Base-by-base conservation (phyloP, 1,140 invertebrate species). In the Listronotus oregonensis region DNA sequence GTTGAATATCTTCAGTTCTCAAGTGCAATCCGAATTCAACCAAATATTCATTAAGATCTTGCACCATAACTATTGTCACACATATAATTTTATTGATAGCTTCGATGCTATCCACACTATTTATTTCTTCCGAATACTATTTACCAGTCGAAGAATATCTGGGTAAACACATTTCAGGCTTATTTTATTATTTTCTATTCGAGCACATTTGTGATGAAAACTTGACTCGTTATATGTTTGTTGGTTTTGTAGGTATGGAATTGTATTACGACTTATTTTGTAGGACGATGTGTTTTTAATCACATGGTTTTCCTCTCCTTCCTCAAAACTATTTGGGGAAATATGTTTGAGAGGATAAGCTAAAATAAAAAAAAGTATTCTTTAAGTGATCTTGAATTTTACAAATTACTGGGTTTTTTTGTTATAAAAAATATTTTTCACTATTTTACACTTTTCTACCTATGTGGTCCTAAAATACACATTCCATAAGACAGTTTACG, bases 161-260 rank as follows among this genome's bases (percentile, higher is more conserved):
- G 56, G 31, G 63, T 62, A 63, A 51, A 71, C 14, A 32, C 32
- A 6, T 11, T 69, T 47, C 43, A 64, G 60, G 14, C 63, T 56
- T n/a, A 69, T 56, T 17, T 62, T 49, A n/a, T 64, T 65, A 14
- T 64, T 56, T 14, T 37, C 46, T 6, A 59, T 21, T n/a, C n/a
- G 40, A 42, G 44, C 17, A 52, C 59, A 54, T 32, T 69, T 60
- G 31, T 66, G 57, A 5, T 43, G 14, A 47, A 62, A 64, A 17
- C 15, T 32, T 10, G 47, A 27, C 18, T 66, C 63, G 60, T 62
- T 66, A 46, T 58, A 54, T 14, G 43, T 58, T 10, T 46, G 60
- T 50, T 70, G 55, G 40, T 68, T 67, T 59, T 71, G 49, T 34
- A 69, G 42, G 56, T 71, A 69, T 17, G 67, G 52, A 39, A 66